phyloP scores from a whole-genome alignment of 2,888 invertebrate species.

The Erannis defoliaria region DNA sequence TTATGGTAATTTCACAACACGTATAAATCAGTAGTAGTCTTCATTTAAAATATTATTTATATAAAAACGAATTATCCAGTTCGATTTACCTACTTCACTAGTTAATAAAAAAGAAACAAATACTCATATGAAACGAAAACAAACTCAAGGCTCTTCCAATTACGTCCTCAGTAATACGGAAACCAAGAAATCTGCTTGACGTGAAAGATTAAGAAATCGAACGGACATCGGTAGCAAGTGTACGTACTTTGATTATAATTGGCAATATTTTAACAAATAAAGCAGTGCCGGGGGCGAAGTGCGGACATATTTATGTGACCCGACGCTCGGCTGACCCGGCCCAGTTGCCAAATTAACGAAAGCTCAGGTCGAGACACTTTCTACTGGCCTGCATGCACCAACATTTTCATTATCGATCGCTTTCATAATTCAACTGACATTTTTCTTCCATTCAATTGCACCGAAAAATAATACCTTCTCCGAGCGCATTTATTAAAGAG shows the following conservation, averaged over 20 bases:
- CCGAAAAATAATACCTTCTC: constrained; percentile 50
- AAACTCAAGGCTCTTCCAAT: constrained; percentile 49
- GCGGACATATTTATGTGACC: constrained; percentile 82
- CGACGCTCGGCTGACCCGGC: constrained; percentile 73
- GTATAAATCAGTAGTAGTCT: no score
- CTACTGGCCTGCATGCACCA: constrained; percentile 77
- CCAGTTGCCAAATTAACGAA: constrained; percentile 79
- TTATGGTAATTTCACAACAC: no score
- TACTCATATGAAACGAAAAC: constrained; percentile 46
- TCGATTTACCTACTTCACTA: background rate
- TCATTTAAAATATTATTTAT: no score
- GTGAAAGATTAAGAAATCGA: constrained; percentile 77
- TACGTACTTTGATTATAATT: constrained; percentile 77
- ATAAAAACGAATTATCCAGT: background rate
- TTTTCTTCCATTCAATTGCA: constrained; percentile 80
- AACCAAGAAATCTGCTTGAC: constrained; percentile 65
- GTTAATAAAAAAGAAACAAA: constrained; percentile 41
- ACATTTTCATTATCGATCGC: constrained; percentile 84
- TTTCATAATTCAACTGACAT: constrained; percentile 84
- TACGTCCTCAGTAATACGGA: constrained; percentile 54
- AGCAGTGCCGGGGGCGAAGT: constrained; percentile 78
- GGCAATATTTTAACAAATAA: constrained; percentile 82
- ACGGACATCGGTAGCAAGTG: constrained; percentile 63
- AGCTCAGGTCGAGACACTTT: constrained; percentile 84
- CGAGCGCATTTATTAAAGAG: constrained; percentile 56